Percentiles rank a stretch among this genome's conserved stretches.
Conservation (phyloP, 2,113 vertebrate species). For the Anguilla rostrata region DNA sequence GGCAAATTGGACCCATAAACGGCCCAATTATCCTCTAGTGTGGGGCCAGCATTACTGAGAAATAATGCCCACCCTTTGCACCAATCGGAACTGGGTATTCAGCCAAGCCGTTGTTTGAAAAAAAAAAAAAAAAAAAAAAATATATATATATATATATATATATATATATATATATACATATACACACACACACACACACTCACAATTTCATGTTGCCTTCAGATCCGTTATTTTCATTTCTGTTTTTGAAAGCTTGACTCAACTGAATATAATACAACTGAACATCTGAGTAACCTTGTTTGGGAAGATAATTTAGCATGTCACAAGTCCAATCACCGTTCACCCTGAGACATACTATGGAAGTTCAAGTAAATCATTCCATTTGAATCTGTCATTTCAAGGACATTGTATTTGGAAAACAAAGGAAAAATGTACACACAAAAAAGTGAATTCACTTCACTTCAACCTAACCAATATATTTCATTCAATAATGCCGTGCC, state of each 20-base stretch:
- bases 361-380: not conserved
- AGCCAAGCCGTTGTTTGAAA: too few species aligned
- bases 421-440: not conserved
- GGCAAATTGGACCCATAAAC: too few species aligned
- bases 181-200: too few species aligned
- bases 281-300: not conserved
- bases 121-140: too few species aligned
- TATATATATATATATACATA: too few species aligned
- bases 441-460: not conserved
- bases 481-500: not conserved
- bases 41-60: too few species aligned
- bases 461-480: constrained; percentile 1
- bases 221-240: too few species aligned
- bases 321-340: not conserved
- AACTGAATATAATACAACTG: not conserved
- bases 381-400: not conserved
- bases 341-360: not conserved
- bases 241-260: not conserved
- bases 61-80: too few species aligned
- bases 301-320: not conserved
- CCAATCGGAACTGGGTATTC: too few species aligned
- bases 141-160: too few species aligned
- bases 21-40: too few species aligned
- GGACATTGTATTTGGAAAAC: not conserved
- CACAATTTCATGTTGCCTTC: too few species aligned